Base-by-base conservation (phyloP, 2,797 vertebrate genomes). In the Galagoides demidoff region DNA sequence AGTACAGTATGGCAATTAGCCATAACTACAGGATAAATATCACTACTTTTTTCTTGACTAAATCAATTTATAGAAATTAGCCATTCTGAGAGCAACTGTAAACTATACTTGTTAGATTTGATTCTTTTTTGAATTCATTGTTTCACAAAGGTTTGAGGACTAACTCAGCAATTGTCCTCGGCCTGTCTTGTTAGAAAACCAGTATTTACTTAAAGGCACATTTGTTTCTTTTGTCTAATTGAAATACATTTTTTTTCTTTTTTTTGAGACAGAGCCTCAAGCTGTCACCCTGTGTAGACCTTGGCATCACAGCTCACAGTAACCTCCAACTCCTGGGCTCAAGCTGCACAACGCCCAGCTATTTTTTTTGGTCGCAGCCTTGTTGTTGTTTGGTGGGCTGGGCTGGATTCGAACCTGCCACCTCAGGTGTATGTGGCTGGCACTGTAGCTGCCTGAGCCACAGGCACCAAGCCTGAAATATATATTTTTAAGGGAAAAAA, bases 1-100 rank as follows among this genome's bases (percentile, higher is more conserved):
- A 99, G 99, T 97, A 93, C 68, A 43, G 71, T 83, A 34, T 88
- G 89, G 39, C 93, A 55, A 45, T 97, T 92, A 86, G 77, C 86
- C 61, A 39, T 87, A 61, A 90, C 78, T 97, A 95, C 43, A 97
- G 96, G 89, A 27, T 89, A 95, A 92, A 87, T 97, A 25, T 87
- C 77, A 23, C 16, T 77, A 20, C 82, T 61, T 23, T 95, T 90
- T 73, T 70, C 17, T 57, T 82, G 0, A 73, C 45, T 92, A 34
- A 64, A 92, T 94, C 45, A 78, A 0, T 6, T 31, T 94, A 45
- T 84, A 96, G 52, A 78, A 82, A 77, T 94, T 85, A 89, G 86
- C 22, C 45, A 43, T 92, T 96, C 22, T 37, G n/a, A 89, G 57
- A 45, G 43, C 63, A 86, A 55, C 17, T 90, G 19, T 89, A 73